Base-by-base conservation (phyloP, 1,140 invertebrate species). In the Oppia nitens region DNA sequence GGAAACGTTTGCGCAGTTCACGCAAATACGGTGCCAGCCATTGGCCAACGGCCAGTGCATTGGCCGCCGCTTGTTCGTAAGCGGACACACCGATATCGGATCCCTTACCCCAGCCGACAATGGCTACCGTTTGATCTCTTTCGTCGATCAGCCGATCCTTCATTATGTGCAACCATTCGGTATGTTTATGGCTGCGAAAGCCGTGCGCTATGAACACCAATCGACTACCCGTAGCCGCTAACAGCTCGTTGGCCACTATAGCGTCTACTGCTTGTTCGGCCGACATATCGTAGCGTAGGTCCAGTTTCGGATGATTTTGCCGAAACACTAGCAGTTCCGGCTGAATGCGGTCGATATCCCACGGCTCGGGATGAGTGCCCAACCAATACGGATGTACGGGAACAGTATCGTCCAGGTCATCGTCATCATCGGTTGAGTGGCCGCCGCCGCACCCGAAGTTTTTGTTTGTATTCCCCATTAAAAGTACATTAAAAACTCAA, bases 71-170 rank as follows among this genome's bases (percentile, higher is more conserved):
- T 45, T 57, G 56, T 50, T 28, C 20, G 25, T 57, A 57, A 17
- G 23, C 3, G 1, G 50, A 3, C 17, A 57, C 14, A 3, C 47
- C 47, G 21, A 57, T 50, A 52, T 57, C 47, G 26, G 56, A 45
- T 17, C 56, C 56, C 17, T 28, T 23, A 45, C 56, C 56, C 56
- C 56, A 57, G 2, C 56, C 56, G 9, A 57, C n/a, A 49, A 57
- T 57, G 9, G 47, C 56, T 11, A 57, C 47, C 1, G 47, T 52
- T 57, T 57, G 56, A n/a, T 20, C 48, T 11, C 25, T 2, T 25
- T 3, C 3, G 11, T 1, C 2, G 29, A 49, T 3, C 11, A 57
- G 48, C 3, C 45, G 20, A 28, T 57, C n/a, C 25, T 57, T 57
- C 14, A 48, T 17, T 32, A 26, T 47, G 48, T 50, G 47, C 47